Conservation (phyloP, 2,888 invertebrate genomes). For the Sicus ferrugineus region DNA sequence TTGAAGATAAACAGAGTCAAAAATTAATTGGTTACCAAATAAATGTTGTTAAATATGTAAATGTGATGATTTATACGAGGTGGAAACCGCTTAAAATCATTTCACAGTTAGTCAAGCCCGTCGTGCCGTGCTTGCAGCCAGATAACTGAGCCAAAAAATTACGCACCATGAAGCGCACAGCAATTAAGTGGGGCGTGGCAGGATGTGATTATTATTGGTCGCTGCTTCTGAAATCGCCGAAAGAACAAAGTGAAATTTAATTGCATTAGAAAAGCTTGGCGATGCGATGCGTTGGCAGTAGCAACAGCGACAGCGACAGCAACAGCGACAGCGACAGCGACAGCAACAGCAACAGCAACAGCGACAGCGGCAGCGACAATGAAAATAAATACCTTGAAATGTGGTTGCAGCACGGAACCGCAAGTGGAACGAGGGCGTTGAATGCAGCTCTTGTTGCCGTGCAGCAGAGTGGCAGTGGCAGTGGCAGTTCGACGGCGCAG, state of each 20-base stretch:
- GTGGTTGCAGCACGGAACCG: background rate
- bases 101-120: background rate
- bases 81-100: background rate
- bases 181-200: background rate
- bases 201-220: background rate
- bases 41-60: too few species aligned
- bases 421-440: background rate
- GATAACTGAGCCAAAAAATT: slow-evolving; percentile 10
- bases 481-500: slow-evolving; percentile 8
- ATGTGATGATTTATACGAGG: background rate
- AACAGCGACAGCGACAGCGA: background rate
- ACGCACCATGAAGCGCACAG: slow-evolving; percentile 7
- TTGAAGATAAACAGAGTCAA: too few species aligned
- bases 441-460: background rate
- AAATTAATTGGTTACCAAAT: too few species aligned
- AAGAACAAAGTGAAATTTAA: background rate
- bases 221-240: background rate
- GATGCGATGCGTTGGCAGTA: too few species aligned
- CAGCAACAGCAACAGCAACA: slow-evolving; percentile 2
- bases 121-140: background rate
- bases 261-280: background rate
- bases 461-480: background rate
- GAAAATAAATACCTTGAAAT: slow-evolving; percentile 16
- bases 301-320: background rate
- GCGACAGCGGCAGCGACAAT: background rate